Conservation (phyloP, 2,113 vertebrate genomes). For the Barbus barbus region DNA sequence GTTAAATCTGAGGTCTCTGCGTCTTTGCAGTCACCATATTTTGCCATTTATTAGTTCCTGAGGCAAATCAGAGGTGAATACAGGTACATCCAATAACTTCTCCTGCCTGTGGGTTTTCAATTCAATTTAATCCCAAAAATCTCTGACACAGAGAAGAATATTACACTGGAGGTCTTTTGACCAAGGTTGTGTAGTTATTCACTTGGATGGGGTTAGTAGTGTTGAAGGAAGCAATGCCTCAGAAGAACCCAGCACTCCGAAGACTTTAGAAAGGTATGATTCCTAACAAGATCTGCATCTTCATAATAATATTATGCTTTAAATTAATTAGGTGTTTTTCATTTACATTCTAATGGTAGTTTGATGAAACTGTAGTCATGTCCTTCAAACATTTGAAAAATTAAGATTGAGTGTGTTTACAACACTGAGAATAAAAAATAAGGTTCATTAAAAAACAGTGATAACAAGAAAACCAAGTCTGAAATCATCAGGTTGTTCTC, state of each 20-base stretch:
- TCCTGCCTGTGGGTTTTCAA: slow-evolving; percentile 80
- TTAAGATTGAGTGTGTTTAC: not conserved
- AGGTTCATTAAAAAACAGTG: not conserved
- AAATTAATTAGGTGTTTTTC: not conserved
- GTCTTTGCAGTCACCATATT: slow-evolving; percentile 69
- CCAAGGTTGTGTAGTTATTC: slow-evolving; percentile 76
- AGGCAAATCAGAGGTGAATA: slow-evolving; percentile 65
- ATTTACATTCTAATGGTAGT: not conserved
- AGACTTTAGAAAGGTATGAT: not conserved
- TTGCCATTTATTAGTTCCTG: slow-evolving; percentile 72
- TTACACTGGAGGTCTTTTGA: slow-evolving; percentile 68
- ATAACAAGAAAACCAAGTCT: not conserved
- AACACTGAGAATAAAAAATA: not conserved
- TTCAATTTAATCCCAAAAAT: slow-evolving; percentile 82
- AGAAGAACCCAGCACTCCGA: not conserved
- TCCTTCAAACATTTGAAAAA: too few species aligned
- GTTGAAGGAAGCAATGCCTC: slow-evolving; percentile 50
- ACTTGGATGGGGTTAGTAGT: slow-evolving; percentile 66
- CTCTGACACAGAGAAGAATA: slow-evolving; percentile 72
- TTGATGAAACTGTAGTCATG: not conserved
- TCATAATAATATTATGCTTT: not conserved
- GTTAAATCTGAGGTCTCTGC: not conserved
- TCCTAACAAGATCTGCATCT: not conserved
- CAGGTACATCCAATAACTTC: slow-evolving; percentile 77
- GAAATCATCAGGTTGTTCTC: not conserved